Base-by-base conservation (phyloP, 2,888 invertebrate species). In the Leucoma salicis region DNA sequence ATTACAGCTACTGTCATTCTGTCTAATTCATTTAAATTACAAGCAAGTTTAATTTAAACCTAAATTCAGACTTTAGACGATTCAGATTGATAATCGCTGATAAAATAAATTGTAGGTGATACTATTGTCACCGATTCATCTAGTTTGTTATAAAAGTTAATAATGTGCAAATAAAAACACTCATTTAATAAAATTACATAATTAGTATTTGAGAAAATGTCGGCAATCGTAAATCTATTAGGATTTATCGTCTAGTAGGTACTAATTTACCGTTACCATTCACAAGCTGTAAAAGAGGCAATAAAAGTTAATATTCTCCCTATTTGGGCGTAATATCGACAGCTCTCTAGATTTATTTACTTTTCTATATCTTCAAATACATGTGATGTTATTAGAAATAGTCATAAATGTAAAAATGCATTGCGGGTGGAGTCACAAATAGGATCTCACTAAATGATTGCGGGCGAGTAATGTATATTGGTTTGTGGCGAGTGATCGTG, bases 271-370 rank as follows among this genome's bases (percentile, higher is more conserved):
- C 60, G 63, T 65, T 70, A 55, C 59, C 50, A 61, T 57, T 55
- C 49, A 57, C 50, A 45, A 54, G 56, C 51, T 71, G 70, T 68
- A 62, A 55, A 56, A 68, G 52, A 54, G 46, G 60, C 50, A 63
- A 70, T 75, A 71, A 73, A 77, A 69, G 67, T 67, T 71, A 68
- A 71, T 72, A 69, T 69, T 63, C 37, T 52, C 67, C 70, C 72
- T 68, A 75, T 79, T 78, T 71, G 63, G 62, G 63, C 55, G 63
- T 62, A 67, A 70, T 71, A 75, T 76, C 66, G 66, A 64, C 68
- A 63, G 66, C 68, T 66, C 58, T 53, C 55, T 49, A 73, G 72
- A 79, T 78, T 79, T 78, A 79, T 80, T 61, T 55, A 59, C 53
- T 52, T 40, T 52, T 58, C 57, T 53, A 42, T 62, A 66, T 71